These are phyloP conservation scores for Platichthys stellatus DNA, from an alignment of 2,113 vertebrate species.

Conservation along the genomic window DNA sequence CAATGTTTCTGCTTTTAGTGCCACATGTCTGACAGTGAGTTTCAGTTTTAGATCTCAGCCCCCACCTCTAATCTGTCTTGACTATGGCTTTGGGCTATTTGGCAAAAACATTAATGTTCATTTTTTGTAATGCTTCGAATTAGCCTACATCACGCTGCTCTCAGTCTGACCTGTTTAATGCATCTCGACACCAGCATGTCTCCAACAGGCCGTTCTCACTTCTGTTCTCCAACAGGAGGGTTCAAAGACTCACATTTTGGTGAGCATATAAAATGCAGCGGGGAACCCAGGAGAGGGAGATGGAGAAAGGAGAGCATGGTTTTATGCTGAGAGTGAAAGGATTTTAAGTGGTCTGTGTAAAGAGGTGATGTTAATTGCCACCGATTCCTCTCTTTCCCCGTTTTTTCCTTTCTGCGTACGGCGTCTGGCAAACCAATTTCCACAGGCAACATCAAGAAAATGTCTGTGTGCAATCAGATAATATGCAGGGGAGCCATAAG, in stretches of 20 bases:
- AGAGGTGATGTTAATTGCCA: constrained; percentile 65
- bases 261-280: constrained; percentile 52
- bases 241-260: constrained; percentile 65
- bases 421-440: constrained; percentile 64
- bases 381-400: constrained; percentile 30
- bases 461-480: constrained; percentile 65
- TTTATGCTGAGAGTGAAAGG: constrained; percentile 43
- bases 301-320: constrained; percentile 13
- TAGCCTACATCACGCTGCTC: constrained; percentile 55
- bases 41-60: constrained; percentile 63
- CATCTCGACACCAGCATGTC: constrained; percentile 65
- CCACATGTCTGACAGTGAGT: constrained; percentile 57
- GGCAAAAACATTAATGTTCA: constrained; percentile 75
- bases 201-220: constrained; percentile 39
- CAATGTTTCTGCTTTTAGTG: constrained; percentile 56
- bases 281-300: constrained; percentile 34
- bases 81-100: constrained; percentile 72
- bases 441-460: constrained; percentile 45
- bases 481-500: constrained; percentile 39
- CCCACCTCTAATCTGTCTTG: constrained; percentile 62
- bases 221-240: constrained; percentile 34
- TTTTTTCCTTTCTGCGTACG: constrained; percentile 11
- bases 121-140: constrained; percentile 68
- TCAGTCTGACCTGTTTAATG: constrained; percentile 65
- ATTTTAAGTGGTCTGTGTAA: constrained; percentile 61